Evolutionary conservation across 2,113 vertebrate species (phyloP).

Genomic region (Anarrhichthys ocellatus): DNA sequence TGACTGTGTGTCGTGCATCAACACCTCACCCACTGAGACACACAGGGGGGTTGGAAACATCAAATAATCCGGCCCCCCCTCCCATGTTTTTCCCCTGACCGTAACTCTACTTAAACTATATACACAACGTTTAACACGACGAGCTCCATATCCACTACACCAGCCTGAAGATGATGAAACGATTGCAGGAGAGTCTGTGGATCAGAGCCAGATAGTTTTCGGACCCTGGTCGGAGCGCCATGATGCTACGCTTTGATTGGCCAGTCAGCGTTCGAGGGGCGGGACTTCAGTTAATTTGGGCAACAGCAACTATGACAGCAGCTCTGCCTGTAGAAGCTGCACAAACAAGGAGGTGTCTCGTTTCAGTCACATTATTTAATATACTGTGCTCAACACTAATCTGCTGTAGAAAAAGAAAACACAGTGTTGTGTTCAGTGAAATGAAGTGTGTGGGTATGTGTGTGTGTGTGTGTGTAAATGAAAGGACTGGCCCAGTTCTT

Average conservation of each 20-base stretch:
- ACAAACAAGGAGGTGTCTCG: neutral
- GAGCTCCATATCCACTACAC: no score
- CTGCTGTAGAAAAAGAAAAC: neutral
- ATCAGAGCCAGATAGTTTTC: no score
- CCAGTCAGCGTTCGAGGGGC: no score
- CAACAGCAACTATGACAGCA: neutral
- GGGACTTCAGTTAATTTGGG: neutral
- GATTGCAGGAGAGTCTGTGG: no score
- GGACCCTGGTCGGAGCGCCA: no score
- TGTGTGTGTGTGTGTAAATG: slow-evolving; percentile 26
- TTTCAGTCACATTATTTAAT: slow-evolving; percentile 3
- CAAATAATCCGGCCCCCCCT: neutral
- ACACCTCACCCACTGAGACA: slow-evolving; percentile 26
- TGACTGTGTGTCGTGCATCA: slow-evolving; percentile 39
- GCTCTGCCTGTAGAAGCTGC: neutral
- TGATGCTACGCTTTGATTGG: no score
- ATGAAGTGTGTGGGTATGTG: neutral
- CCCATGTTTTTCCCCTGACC: neutral
- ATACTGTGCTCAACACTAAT: neutral
- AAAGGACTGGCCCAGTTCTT: slow-evolving; percentile 71
- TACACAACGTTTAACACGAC: no score
- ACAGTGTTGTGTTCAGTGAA: slow-evolving; percentile 4
- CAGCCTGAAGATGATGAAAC: no score
- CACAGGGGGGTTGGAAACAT: slow-evolving; percentile 11
- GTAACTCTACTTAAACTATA: neutral